A percentile compares a stretch with the other conserved stretches of the same genome.
Evolutionary conservation across 2,888 invertebrate genomes (phyloP).

Genomic region (Acleris laterana): DNA sequence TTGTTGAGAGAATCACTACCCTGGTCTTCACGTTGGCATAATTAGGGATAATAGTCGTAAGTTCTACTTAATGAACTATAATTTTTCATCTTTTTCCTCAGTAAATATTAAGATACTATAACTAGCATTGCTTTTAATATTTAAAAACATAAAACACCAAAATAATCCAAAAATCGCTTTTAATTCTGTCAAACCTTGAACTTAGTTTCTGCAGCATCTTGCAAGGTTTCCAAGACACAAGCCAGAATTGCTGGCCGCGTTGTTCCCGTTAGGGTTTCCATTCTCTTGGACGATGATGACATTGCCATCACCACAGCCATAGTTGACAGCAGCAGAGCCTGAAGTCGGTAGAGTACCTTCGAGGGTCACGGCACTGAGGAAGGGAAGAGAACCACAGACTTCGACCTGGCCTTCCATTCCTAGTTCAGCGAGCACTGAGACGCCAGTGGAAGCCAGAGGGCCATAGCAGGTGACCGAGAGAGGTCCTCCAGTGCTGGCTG

Average conservation of each 20-base stretch:
- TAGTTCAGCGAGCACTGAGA: slow-evolving; percentile 29
- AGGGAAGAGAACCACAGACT: slow-evolving; percentile 45
- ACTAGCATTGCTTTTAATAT: too few relatives aligned
- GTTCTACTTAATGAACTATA: too few relatives aligned
- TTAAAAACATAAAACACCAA: too few relatives aligned
- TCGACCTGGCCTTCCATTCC: slow-evolving; percentile 29
- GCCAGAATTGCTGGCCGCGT: slow-evolving; percentile 17
- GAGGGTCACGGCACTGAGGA: slow-evolving; percentile 53
- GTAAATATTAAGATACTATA: too few relatives aligned
- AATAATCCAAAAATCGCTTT: too few relatives aligned
- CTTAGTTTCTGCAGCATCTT: slow-evolving; percentile 12
- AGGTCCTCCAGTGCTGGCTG: slow-evolving; percentile 28
- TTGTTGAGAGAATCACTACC: too few relatives aligned
- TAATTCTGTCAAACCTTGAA: neutral
- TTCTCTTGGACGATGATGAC: slow-evolving; percentile 29
- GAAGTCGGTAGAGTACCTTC: slow-evolving; percentile 50
- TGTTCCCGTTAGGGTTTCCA: slow-evolving; percentile 22
- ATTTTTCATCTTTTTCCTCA: too few relatives aligned
- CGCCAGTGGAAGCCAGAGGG: slow-evolving; percentile 16
- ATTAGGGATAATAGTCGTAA: too few relatives aligned
- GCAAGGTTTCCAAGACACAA: slow-evolving; percentile 7
- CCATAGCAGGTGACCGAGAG: slow-evolving; percentile 33
- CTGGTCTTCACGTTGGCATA: too few relatives aligned
- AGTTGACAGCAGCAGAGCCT: slow-evolving; percentile 49
- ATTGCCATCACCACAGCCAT: slow-evolving; percentile 46